A percentile compares a stretch with the other conserved stretches of the same genome.
These are phyloP conservation scores for Cryptotermes secundus DNA, from an alignment of 1,140 invertebrate genomes.

Conservation along the genomic window DNA sequence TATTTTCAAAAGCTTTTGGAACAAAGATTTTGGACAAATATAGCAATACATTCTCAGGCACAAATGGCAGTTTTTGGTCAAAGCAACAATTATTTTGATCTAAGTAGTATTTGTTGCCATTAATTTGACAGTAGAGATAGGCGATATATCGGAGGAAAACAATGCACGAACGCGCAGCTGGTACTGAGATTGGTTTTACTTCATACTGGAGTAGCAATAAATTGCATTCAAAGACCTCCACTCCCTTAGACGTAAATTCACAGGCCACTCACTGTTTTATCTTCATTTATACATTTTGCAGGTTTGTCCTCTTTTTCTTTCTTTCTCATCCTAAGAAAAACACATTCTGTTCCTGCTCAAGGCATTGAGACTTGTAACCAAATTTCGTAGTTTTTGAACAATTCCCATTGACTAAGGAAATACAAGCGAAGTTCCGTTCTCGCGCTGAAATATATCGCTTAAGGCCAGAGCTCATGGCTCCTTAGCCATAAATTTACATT, in stretches of 20 bases:
- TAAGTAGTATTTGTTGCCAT: not conserved
- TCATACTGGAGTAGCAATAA: not conserved
- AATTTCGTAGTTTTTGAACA: constrained; percentile 15
- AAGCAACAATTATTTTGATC: too few species aligned
- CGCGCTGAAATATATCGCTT: not conserved
- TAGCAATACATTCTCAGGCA: too few species aligned
- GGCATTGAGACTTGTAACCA: not conserved
- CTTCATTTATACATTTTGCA: not conserved
- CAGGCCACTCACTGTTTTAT: not conserved
- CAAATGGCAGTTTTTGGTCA: too few species aligned
- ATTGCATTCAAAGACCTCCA: not conserved
- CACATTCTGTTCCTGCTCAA: not conserved
- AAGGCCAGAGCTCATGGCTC: not conserved
- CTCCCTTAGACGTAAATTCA: not conserved
- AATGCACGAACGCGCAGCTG: not conserved
- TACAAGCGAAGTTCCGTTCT: not conserved
- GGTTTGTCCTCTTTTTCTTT: not conserved
- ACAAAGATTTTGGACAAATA: too few species aligned
- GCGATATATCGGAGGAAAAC: not conserved
- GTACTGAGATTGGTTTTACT: not conserved
- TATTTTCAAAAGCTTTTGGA: too few species aligned
- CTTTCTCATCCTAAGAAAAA: not conserved
- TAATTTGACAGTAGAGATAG: not conserved
- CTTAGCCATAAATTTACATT: constrained; percentile 20
- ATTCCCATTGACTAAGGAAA: constrained; percentile 12